Base-by-base conservation (phyloP, 2,113 vertebrate species). In the Lutjanus erythropterus region DNA sequence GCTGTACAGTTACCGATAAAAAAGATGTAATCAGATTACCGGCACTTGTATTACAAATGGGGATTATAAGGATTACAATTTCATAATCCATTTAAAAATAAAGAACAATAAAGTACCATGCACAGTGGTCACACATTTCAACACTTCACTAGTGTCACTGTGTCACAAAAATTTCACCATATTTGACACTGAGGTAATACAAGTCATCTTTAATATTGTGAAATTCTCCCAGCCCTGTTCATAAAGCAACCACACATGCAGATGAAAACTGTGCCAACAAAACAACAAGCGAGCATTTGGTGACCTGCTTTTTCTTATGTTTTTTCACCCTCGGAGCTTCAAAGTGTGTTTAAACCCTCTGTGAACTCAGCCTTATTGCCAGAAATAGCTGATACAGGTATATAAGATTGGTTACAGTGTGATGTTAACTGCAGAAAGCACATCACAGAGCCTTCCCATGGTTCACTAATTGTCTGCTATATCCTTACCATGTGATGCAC, bases 351-450 rank as follows among this genome's bases (percentile, higher is more conserved):
- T 86, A 80, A 90, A 89, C 87, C 70, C 70, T 86, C 58, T 64
- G 85, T 42, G 80, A 92, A 87, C 86, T 61, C 69, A 56, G 69
- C 42, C 58, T 10, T 16, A 18, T 31, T 6, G 35, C 80, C 41
- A 81, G 67, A 85, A 92, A 90, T 86, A 84, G 90, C 81, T 84
- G 87, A 89, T 83, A 25, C 59, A 73, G 82, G 76, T 75, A 66
- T 75, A 79, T 74, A 58, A 33, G 60, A 81, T 88, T 88, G 80
- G 87, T 89, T 85, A 91, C 85, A 86, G 78, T 35, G 37, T 41
- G 67, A 58, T 65, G 71, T 65, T 79, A 74, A n/a, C 46, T 75
- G 83, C 67, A 56, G n/a, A n/a, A n/a, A n/a, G 71, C 56, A 72
- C 76, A 83, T 80, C 68, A 39, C 60, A 25, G 29, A 52, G 33